phyloP scores from a whole-genome alignment of 2,113 vertebrate species.

The Balaeniceps rex region DNA sequence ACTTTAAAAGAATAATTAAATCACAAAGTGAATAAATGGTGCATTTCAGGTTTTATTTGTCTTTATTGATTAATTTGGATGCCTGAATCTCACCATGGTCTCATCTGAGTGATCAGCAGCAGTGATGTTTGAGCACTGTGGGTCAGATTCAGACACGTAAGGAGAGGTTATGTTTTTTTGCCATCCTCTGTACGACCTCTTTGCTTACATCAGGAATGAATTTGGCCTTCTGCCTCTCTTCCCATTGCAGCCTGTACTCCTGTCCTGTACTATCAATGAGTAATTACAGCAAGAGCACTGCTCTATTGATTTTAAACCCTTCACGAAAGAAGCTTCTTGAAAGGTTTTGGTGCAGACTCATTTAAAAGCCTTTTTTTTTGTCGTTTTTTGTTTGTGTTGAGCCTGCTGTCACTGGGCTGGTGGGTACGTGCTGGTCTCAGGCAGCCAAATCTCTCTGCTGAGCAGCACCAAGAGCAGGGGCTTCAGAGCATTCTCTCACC shows the following conservation, averaged over 20 bases:
- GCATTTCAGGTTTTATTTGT: background rate
- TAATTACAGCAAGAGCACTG: background rate
- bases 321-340: background rate
- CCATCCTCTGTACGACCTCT: background rate
- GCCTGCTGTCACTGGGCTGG: background rate
- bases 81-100: background rate
- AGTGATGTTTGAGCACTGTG: background rate
- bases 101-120: background rate
- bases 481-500: background rate
- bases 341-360: background rate
- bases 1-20: background rate
- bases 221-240: conserved; percentile 14
- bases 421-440: background rate
- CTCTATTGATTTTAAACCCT: conserved; percentile 28
- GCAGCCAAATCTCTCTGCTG: background rate
- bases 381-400: background rate
- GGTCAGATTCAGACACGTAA: background rate
- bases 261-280: background rate
- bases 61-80: background rate
- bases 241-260: background rate
- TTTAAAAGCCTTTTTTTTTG: background rate
- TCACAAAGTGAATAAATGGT: background rate
- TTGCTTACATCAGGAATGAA: background rate
- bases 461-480: background rate
- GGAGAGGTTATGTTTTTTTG: background rate